Evolutionary conservation across 2,113 vertebrate species (phyloP), one percentile per base, ranked within the genome.

Genomic region (Etheostoma spectabile): DNA sequence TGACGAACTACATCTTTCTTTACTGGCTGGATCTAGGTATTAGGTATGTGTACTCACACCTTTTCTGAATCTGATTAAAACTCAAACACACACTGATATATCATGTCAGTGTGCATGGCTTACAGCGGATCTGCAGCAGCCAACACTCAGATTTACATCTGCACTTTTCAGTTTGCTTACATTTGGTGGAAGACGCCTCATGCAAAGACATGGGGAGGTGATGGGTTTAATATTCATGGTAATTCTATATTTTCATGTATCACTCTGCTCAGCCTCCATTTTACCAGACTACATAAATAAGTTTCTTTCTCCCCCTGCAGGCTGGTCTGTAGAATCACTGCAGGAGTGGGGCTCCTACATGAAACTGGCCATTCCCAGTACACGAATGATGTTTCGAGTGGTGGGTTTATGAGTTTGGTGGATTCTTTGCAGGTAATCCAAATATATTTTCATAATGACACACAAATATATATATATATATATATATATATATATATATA

Each of bases 311-410:
- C 71, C 27, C 80, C 73, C 6, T 79, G 18, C 86, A 99, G 97
- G 97, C 6, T 98, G 97, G 97, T 96, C 94, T 15, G 53, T 42
- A 42, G 96, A 96, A 33, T 96, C 96, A 38, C 93, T 97, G 16
- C 92, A 97, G 82, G 96, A 97, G 6, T 97, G 97, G 97, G 95
- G 95, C 3, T 85, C 94, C 30, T 98, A 95, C 69, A 95, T 95
- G 93, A 92, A 80, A 22, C 92, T 98, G 88, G 97, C 96, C 0
- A 53, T 11, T 38, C 96, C 97, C 8, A 95, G 97, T 79, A 95
- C 96, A 91, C 68, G 97, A 24, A 98, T 97, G 97, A 84, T 98
- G 96, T 57, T 96, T 96, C 1, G 96, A 98, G 83, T 97, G 97
- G 96, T 99, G 97, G 97, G 94, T 97, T 51, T 98, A 96, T 79